These are phyloP conservation scores for Neodiprion virginianus DNA, from an alignment of 1,140 invertebrate species.

Conservation along the genomic window DNA sequence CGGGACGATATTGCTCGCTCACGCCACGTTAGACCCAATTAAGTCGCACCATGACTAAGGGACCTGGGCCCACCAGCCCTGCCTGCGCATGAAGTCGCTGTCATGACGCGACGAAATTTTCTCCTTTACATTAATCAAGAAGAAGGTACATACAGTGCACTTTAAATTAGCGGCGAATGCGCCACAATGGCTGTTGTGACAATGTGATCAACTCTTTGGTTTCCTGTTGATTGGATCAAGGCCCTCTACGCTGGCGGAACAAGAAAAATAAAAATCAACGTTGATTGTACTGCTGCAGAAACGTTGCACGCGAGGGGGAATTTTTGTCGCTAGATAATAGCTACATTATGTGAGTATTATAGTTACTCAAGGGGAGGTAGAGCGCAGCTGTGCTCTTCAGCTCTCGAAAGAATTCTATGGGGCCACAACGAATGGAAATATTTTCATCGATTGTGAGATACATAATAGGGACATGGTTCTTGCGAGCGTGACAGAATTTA, in stretches of 20 bases:
- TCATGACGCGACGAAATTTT: neutral
- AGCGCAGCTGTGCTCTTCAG: neutral
- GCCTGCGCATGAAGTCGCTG: neutral
- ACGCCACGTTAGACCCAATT: constrained; percentile 8
- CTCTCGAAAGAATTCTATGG: neutral
- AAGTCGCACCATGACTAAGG: neutral
- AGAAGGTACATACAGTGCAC: too few species aligned
- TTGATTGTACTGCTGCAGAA: too few species aligned
- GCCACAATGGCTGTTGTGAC: too few species aligned
- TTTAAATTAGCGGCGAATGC: too few species aligned
- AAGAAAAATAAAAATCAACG: too few species aligned
- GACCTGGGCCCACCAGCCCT: neutral
- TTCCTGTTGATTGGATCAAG: too few species aligned
- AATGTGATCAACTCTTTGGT: too few species aligned
- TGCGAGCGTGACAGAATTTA: neutral
- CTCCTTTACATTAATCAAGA: neutral
- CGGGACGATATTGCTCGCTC: constrained; percentile 14
- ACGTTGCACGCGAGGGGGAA: too few species aligned
- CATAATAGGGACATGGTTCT: neutral
- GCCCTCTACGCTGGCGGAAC: too few species aligned
- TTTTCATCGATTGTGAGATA: neutral
- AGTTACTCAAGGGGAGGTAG: too few species aligned
- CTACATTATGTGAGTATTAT: too few species aligned
- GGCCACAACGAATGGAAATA: neutral
- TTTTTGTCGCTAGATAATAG: too few species aligned